phyloP scores from a whole-genome alignment of 1,140 invertebrate species.

The Elysia chlorotica region DNA sequence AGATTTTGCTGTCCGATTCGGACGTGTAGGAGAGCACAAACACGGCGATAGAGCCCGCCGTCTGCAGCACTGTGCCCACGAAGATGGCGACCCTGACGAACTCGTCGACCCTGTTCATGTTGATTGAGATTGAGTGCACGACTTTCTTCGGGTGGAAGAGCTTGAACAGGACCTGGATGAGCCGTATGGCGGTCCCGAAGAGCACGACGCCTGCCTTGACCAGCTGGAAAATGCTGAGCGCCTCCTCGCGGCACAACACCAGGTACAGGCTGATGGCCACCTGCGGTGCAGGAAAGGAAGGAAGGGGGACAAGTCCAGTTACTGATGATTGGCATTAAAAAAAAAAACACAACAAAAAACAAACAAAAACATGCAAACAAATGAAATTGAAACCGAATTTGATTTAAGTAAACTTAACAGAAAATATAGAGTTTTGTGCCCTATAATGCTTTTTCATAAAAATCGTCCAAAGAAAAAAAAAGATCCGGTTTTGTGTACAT shows the following conservation, averaged over 20 bases:
- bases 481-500: no score
- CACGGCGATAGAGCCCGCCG: conserved; percentile 36
- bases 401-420: neutral
- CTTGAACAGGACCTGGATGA: conserved; percentile 36
- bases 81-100: conserved; percentile 43
- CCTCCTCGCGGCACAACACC: conserved; percentile 46
- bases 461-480: no score
- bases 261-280: conserved; percentile 4
- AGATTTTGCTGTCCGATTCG: neutral
- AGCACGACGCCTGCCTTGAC: conserved; percentile 46
- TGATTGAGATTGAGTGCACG: no score
- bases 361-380: neutral
- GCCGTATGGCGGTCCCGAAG: conserved; percentile 38
- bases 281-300: neutral
- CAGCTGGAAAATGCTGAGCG: conserved; percentile 50
- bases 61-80: conserved; percentile 40
- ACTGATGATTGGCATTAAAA: neutral
- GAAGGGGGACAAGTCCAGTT: neutral
- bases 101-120: conserved; percentile 20
- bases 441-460: neutral
- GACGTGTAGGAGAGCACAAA: conserved; percentile 48
- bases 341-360: neutral
- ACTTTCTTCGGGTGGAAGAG: conserved; percentile 41
- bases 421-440: neutral
- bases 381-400: neutral